Evolutionary conservation across 2,113 vertebrate genomes (phyloP), one percentile per base, ranked within the genome.

Genomic region (Pseudopipra pipra): DNA sequence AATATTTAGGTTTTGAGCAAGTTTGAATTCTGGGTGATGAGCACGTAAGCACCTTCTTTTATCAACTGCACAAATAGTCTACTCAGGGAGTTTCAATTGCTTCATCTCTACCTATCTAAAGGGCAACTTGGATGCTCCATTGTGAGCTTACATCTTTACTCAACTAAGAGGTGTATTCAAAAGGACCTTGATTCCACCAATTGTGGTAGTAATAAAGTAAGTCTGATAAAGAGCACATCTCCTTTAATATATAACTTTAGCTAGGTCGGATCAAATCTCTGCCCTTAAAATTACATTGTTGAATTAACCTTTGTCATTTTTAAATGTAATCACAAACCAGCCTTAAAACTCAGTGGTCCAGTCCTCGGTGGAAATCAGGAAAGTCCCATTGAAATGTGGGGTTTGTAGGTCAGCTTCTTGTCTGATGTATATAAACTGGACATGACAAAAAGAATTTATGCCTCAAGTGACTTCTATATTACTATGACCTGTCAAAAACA

Each of bases 401-500:
- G n/a, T 95, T 89, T 89, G 43, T 82, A 95, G 61, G 80, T 95
- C 93, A 93, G 17, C 66, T 78, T 87, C 70, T 68, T 82, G 31
- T 85, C 66, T 94, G 62, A 89, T 81, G 24, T 68, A 37, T 66
- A 68, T 56, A 62, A 95, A 96, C 72, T 83, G 91, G 81, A 94
- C 85, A 83, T 58, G 67, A 66, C 54, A 85, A 96, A 95, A 95
- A 77, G 54, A 87, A 95, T 52, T 78, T 78, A 43, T 75, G 77
- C 71, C 46, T 96, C 71, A 87, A 85, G 81, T 94, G 74, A 90
- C 74, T 83, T 82, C 44, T 49, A 25, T 67, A 87, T 94, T 92
- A 85, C 73, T 65, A 65, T 82, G 73, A 30, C 54, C 81, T 87
- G 87, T 82, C 89, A 97, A 77, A 95, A 95, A 85, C 66, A 78